These are phyloP conservation scores for Sminthurides aquaticus DNA, from an alignment of 2,888 invertebrate genomes.

Conservation along the genomic window DNA sequence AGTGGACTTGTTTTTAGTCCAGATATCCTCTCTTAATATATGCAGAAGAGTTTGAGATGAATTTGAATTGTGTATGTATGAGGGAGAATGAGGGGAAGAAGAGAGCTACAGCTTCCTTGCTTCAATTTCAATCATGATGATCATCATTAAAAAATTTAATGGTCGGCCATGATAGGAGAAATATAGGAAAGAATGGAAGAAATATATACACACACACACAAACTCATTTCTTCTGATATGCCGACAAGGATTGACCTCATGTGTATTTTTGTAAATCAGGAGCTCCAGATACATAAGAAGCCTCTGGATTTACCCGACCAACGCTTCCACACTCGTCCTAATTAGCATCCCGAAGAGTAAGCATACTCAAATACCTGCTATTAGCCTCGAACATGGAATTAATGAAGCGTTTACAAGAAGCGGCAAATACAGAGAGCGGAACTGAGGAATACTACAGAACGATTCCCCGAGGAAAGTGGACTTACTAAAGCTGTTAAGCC, in stretches of 20 bases:
- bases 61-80: background rate
- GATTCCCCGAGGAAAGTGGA: no score
- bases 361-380: background rate
- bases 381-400: conserved; percentile 17
- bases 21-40: no score
- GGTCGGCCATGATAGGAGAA: background rate
- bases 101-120: no score
- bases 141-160: background rate
- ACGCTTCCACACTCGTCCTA: background rate
- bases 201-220: background rate
- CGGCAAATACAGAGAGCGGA: background rate
- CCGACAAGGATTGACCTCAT: background rate
- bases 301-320: background rate
- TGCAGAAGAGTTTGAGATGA: no score
- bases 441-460: no score
- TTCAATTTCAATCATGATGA: background rate
- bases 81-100: no score
- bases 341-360: background rate
- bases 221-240: background rate
- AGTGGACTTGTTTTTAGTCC: no score
- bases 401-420: conserved; percentile 16
- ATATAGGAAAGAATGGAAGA: background rate
- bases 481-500: no score
- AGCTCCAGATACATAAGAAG: background rate
- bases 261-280: background rate